Evolutionary conservation across 2,888 invertebrate species (phyloP).

Genomic region (Lottia scabra): DNA sequence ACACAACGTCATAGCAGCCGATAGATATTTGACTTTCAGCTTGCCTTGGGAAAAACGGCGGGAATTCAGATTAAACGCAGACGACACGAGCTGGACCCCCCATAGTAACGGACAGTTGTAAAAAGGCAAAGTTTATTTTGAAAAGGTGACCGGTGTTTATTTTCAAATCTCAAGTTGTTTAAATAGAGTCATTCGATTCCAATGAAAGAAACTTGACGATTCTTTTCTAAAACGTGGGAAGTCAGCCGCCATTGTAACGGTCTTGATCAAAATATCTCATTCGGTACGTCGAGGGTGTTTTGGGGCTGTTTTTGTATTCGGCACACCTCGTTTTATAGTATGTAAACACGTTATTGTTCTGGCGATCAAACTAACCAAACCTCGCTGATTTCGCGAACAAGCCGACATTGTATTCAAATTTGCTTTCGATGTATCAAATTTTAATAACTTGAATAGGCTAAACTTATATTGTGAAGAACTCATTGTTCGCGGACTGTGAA

Average conservation of each 20-base stretch:
- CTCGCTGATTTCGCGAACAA: background rate
- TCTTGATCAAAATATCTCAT: background rate
- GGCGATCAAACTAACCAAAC: background rate
- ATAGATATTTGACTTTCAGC: too few relatives aligned
- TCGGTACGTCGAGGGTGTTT: background rate
- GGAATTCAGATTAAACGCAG: background rate
- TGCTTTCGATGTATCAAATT: too few relatives aligned
- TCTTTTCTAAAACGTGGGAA: slow-evolving; percentile 1
- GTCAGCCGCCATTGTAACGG: background rate
- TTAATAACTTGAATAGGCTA: too few relatives aligned
- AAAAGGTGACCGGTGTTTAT: background rate
- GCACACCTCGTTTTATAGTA: background rate
- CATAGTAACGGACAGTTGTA: slow-evolving; percentile 1
- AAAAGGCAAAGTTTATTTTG: slow-evolving; percentile 2
- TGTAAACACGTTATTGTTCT: background rate
- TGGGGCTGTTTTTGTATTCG: background rate
- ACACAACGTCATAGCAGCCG: too few relatives aligned
- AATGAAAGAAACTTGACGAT: background rate
- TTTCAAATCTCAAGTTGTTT: background rate
- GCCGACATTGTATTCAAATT: background rate
- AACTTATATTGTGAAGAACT: too few relatives aligned
- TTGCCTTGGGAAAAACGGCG: background rate
- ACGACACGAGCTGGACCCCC: slow-evolving; percentile 1
- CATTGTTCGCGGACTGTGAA: too few relatives aligned
- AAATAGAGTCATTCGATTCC: background rate